Evolutionary conservation across 1,140 invertebrate genomes (phyloP).

Genomic region (Nomia melanderi): DNA sequence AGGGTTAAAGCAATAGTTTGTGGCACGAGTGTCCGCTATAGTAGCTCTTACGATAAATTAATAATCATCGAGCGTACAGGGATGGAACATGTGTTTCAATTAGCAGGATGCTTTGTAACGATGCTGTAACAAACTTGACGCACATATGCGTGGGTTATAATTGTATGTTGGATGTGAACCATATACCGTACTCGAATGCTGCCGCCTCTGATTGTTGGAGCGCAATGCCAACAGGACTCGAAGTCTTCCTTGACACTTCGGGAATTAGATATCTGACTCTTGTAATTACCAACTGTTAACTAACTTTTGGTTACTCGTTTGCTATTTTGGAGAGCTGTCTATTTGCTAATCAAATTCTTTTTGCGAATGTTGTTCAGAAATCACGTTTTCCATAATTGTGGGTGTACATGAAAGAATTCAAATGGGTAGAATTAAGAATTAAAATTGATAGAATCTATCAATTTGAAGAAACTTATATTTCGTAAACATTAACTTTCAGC

Average conservation of each 20-base stretch:
- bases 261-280: background rate
- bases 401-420: no score
- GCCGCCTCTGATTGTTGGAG: background rate
- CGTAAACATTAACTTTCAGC: no score
- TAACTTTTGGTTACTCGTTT: no score
- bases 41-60: conserved; percentile 1
- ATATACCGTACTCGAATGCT: background rate
- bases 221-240: no score
- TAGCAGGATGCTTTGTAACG: background rate
- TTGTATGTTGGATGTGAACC: background rate
- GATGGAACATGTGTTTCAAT: conserved; percentile 3
- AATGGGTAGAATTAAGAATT: no score
- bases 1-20: background rate
- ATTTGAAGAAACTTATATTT: no score
- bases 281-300: no score
- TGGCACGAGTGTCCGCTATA: background rate
- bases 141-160: background rate
- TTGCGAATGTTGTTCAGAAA: no score
- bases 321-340: no score
- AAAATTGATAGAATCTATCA: no score
- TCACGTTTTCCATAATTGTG: no score
- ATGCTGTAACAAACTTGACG: background rate
- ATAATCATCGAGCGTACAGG: background rate
- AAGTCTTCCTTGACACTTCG: background rate
- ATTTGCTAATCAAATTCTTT: no score